phyloP scores from a whole-genome alignment of 1,140 invertebrate genomes.

The Ips typographus region DNA sequence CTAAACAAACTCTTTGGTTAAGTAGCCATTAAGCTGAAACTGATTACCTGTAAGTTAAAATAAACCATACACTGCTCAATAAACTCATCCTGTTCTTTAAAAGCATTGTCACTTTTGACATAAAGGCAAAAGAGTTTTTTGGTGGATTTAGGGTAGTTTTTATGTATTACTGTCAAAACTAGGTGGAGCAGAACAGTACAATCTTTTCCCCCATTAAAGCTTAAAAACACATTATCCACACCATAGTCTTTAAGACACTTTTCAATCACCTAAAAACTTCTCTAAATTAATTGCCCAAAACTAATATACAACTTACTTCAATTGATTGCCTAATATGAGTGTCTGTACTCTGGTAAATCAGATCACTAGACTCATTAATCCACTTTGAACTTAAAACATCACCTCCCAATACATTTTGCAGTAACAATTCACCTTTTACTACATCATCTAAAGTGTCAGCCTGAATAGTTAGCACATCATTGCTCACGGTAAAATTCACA shows the following conservation, averaged over 20 bases:
- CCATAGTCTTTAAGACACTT: slow-evolving; percentile 60
- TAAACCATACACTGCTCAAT: slow-evolving; percentile 67
- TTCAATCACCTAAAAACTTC: slow-evolving; percentile 9
- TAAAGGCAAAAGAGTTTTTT: slow-evolving; percentile 61
- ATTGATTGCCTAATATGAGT: slow-evolving; percentile 18
- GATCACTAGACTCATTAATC: slow-evolving; percentile 10
- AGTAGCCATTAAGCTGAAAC: background rate
- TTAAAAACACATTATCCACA: slow-evolving; percentile 76
- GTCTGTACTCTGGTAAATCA: slow-evolving; percentile 23
- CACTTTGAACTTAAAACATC: slow-evolving; percentile 10
- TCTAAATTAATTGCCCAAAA: background rate
- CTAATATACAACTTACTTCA: slow-evolving; percentile 15
- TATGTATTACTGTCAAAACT: slow-evolving; percentile 63
- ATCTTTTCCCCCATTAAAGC: slow-evolving; percentile 98
- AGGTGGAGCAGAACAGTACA: slow-evolving; percentile 89
- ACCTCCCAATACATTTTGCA: slow-evolving; percentile 1
- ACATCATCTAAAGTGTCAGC: slow-evolving; percentile 11
- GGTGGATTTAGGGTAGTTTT: slow-evolving; percentile 51
- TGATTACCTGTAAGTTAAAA: slow-evolving; percentile 67
- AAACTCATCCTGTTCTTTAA: slow-evolving; percentile 85
- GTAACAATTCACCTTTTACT: slow-evolving; percentile 7
- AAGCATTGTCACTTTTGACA: slow-evolving; percentile 73
- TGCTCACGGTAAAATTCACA: background rate
- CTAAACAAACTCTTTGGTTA: background rate
- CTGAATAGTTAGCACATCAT: slow-evolving; percentile 1